Conservation (phyloP, 2,888 invertebrate species). For the Hymenopus coronatus region DNA sequence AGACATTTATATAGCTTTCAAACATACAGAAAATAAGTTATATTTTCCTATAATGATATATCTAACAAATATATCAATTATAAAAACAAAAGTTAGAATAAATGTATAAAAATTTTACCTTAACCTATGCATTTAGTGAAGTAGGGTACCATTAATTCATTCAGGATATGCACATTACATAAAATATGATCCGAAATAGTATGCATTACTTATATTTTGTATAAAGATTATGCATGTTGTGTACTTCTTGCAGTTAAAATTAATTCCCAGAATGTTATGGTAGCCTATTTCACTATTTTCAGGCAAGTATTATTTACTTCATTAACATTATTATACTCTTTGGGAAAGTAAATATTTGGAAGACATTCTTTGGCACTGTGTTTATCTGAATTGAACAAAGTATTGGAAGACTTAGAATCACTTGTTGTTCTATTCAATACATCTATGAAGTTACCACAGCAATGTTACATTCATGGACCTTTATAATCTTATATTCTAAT, state of each 20-base stretch:
- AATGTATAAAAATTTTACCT: constrained; percentile 1
- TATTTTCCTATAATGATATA: background rate
- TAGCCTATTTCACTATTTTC: background rate
- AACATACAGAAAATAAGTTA: background rate
- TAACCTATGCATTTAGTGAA: background rate
- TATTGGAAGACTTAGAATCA: constrained; percentile 13
- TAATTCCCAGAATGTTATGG: background rate
- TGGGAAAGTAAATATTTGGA: background rate
- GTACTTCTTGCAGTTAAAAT: background rate
- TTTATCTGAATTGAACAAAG: background rate
- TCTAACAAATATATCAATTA: constrained; percentile 1
- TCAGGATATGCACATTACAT: background rate
- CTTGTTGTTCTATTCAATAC: background rate
- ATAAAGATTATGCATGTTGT: background rate
- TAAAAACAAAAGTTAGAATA: constrained; percentile 5
- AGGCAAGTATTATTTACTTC: background rate
- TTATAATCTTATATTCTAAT: background rate
- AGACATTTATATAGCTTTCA: background rate
- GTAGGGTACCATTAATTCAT: background rate
- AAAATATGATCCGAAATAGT: background rate
- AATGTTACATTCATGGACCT: background rate
- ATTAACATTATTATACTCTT: background rate
- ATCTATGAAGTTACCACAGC: background rate
- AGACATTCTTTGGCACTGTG: background rate
- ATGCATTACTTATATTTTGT: background rate